These are phyloP conservation scores for Heliconius melpomene DNA, from an alignment of 1,140 invertebrate species.

Conservation along the genomic window DNA sequence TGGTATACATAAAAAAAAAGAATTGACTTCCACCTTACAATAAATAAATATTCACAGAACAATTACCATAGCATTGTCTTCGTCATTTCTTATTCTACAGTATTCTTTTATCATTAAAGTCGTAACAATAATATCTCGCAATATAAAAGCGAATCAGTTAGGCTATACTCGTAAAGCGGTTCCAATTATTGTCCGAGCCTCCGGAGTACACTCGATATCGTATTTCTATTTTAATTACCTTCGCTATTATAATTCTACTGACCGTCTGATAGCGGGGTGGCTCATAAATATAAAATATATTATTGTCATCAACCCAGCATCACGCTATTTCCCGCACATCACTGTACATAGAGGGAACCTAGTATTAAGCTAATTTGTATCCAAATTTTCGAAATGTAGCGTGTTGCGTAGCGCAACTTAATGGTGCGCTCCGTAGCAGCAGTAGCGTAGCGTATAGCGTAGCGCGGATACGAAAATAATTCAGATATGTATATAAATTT, in stretches of 20 bases:
- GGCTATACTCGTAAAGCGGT: constrained; percentile 19
- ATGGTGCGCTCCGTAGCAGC: too few relatives aligned
- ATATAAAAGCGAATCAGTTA: constrained; percentile 26
- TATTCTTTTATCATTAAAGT: background rate
- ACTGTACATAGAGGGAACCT: too few relatives aligned
- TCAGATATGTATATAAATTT: too few relatives aligned
- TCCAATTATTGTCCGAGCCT: constrained; percentile 38
- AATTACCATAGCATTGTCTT: background rate
- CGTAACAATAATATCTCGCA: background rate
- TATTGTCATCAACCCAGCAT: too few relatives aligned
- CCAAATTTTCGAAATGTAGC: too few relatives aligned
- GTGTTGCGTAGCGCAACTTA: too few relatives aligned
- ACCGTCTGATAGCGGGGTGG: constrained; percentile 15
- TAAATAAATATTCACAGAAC: background rate
- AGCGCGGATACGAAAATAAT: too few relatives aligned
- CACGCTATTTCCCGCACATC: too few relatives aligned
- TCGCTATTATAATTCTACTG: constrained; percentile 1
- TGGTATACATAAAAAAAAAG: too few relatives aligned
- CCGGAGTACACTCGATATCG: constrained; percentile 34
- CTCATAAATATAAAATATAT: background rate
- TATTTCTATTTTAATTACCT: constrained; percentile 47
- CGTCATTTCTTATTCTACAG: background rate
- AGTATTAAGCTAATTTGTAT: too few relatives aligned
- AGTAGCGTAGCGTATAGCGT: too few relatives aligned
- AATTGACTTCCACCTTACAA: too few relatives aligned